phyloP scores from a whole-genome alignment of 2,113 vertebrate species.

The Odontophorus gujanensis region DNA sequence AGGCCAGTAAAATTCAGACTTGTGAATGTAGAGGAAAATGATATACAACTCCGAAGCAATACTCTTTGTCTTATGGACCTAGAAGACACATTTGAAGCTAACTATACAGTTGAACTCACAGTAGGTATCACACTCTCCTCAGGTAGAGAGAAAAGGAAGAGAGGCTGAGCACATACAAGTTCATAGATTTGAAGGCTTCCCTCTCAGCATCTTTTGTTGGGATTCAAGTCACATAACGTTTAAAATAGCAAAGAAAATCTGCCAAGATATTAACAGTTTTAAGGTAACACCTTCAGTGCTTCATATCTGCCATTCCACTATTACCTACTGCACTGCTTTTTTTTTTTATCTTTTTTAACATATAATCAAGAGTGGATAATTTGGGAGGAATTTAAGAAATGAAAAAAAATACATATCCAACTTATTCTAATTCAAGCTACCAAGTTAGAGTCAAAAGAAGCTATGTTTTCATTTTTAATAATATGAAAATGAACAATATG shows the following conservation, averaged over 20 bases:
- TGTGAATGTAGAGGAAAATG: not conserved
- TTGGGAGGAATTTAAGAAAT: not conserved
- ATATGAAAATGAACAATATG: not conserved
- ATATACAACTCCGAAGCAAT: not conserved
- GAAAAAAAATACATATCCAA: not conserved
- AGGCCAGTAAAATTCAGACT: not conserved
- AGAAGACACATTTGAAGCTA: no score
- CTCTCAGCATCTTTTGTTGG: not conserved
- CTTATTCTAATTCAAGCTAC: not conserved
- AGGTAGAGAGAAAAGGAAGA: not conserved
- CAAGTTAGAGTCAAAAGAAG: not conserved
- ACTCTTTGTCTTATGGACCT: not conserved
- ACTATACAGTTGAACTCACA: no score
- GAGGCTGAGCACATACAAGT: not conserved
- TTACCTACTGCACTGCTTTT: not conserved
- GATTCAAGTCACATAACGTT: not conserved
- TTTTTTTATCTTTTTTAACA: not conserved
- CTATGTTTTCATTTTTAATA: not conserved
- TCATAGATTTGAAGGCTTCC: not conserved
- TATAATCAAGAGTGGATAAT: not conserved
- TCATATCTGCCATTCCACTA: not conserved
- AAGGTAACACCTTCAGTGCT: not conserved
- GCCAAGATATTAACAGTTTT: no score
- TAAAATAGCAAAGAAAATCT: not conserved
- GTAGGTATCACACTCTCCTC: not conserved